Evolutionary conservation across 2,888 invertebrate species (phyloP), one percentile per base, ranked within the genome.

Genomic region (Noctua pronuba): DNA sequence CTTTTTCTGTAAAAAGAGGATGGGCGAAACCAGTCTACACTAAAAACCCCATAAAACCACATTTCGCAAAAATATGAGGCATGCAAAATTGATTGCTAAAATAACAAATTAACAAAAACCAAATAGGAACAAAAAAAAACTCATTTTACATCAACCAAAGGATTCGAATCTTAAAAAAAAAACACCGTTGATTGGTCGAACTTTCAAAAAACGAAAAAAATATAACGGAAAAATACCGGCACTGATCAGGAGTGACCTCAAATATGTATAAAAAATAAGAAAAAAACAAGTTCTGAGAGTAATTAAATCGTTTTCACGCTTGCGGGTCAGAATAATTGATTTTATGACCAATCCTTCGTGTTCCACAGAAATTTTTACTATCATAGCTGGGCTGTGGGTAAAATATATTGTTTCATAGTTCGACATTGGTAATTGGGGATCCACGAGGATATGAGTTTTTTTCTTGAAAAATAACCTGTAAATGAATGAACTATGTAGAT

Each of bases 221-320:
- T 88, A 88, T 88, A 88, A 88, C 88, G 88, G 85, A 88, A 87
- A 83, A 85, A 83, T 85, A 85, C 88, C 83, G 73, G 73, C 73
- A 74, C 83, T 73, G 68, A 84, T 88, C 84, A 77, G 73, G 77
- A 84, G 82, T 85, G 84, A 88, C 88, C 88, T 84, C 87, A 88
- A 88, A 87, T 71, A 70, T 68, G 38, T 38, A 81, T 74, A 80
- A 82, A 74, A 69, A 66, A 58, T 13, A 21, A 31, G 60, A 55
- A 55, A 76, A 81, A 86, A 82, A 82, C 88, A 67, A 60, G 86
- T 86, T 88, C 66, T 82, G 41, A 44, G 55, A 55, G 82, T 79
- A 88, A 88, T 88, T 86, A 89, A 87, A 87, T 75, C 83, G 82
- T 88, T 88, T 88, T 88, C 89, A 88, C 88, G 88, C 84, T 79